These are phyloP conservation scores for Heliconius ismenius DNA, from an alignment of 2,888 invertebrate genomes.

Conservation along the genomic window DNA sequence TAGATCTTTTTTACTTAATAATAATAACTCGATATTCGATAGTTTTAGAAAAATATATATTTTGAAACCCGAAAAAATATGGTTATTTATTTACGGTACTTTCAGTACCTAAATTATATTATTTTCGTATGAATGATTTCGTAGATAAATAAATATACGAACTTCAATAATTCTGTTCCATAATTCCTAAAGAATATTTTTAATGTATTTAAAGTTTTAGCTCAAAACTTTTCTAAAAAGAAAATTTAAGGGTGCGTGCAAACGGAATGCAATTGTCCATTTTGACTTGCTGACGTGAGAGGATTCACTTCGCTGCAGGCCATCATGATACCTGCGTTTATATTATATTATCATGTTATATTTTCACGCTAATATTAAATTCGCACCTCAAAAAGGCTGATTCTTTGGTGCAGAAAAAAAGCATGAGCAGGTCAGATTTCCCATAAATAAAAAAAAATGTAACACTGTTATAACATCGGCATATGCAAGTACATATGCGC, in stretches of 20 bases:
- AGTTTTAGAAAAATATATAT: not conserved
- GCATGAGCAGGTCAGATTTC: constrained; percentile 59
- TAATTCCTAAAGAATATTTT: not conserved
- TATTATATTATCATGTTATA: constrained; percentile 51
- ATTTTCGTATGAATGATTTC: not conserved
- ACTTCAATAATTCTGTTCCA: not conserved
- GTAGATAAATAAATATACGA: not conserved
- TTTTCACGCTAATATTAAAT: constrained; percentile 17
- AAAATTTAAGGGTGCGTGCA: constrained; percentile 44
- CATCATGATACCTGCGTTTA: constrained; percentile 55
- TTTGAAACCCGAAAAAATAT: not conserved
- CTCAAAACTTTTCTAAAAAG: constrained; percentile 28
- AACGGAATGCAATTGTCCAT: constrained; percentile 42
- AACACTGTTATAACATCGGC: constrained; percentile 56
- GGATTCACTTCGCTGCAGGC: constrained; percentile 57
- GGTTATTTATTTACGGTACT: not conserved
- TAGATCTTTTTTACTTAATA: not conserved
- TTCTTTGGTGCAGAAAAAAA: constrained; percentile 66
- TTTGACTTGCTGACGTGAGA: constrained; percentile 50
- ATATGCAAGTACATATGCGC: constrained; percentile 58
- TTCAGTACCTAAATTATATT: not conserved
- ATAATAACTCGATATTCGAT: not conserved
- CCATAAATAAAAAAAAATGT: constrained; percentile 33
- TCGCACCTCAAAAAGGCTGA: constrained; percentile 49
- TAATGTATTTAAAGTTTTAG: not conserved